These are phyloP conservation scores for Drosophila repletoides DNA, from an alignment of 1,140 invertebrate genomes.

Conservation along the genomic window DNA sequence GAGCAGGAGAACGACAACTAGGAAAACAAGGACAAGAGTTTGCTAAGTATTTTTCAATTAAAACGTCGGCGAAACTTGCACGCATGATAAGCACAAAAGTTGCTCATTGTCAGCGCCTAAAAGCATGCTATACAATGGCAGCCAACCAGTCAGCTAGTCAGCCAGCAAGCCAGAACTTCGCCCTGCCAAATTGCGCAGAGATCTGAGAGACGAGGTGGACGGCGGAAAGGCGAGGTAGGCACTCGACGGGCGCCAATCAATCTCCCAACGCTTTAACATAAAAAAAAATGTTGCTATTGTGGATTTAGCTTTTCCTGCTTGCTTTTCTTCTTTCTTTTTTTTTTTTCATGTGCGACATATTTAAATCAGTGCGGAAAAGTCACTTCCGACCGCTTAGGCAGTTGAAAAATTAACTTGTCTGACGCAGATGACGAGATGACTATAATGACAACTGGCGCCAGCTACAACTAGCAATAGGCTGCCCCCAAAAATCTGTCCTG, in stretches of 20 bases:
- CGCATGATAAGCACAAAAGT: conserved; percentile 75
- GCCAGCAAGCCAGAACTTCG: conserved; percentile 43
- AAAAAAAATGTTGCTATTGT: conserved; percentile 49
- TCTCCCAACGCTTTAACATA: conserved; percentile 49
- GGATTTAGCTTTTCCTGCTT: conserved; percentile 24
- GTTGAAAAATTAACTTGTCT: conserved; percentile 76
- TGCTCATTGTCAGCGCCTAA: conserved; percentile 68
- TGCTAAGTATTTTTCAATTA: conserved; percentile 77
- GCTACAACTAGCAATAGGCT: conserved; percentile 14
- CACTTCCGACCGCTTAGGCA: conserved; percentile 69
- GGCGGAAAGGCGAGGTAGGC: neutral
- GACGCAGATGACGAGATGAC: conserved; percentile 29
- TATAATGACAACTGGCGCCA: conserved; percentile 65
- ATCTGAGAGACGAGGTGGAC: neutral
- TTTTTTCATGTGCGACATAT: conserved; percentile 58
- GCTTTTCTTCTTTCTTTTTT: neutral
- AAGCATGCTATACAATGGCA: conserved; percentile 46
- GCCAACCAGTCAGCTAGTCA: no score
- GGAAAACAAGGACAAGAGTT: conserved; percentile 36
- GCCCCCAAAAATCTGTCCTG: neutral
- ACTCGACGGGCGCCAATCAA: conserved; percentile 63
- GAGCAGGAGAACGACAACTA: neutral
- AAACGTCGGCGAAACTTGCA: conserved; percentile 70
- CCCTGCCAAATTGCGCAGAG: conserved; percentile 18
- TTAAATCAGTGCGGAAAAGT: conserved; percentile 56